These are phyloP conservation scores for Lampris megalopsis DNA, from an alignment of 2,113 vertebrate genomes.

Conservation along the genomic window DNA sequence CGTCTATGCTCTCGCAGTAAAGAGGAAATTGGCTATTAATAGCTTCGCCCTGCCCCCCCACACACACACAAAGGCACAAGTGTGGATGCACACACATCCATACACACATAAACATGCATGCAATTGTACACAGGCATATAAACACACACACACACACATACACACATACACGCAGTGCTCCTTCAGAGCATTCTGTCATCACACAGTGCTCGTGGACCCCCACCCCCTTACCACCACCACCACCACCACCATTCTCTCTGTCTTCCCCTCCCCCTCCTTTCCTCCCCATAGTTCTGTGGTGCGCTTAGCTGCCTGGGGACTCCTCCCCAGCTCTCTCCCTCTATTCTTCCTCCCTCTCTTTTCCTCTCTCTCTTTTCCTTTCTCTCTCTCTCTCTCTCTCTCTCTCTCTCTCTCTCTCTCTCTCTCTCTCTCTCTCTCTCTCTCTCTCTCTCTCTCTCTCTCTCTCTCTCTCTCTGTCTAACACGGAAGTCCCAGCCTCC, in stretches of 20 bases:
- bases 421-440: conserved; percentile 9
- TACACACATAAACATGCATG: not conserved
- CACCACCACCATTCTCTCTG: not conserved
- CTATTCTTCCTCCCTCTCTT: not conserved
- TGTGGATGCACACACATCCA: not conserved
- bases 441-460: not conserved
- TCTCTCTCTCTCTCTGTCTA: conserved; percentile 11
- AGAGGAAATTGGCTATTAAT: conserved; percentile 73
- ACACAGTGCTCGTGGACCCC: conserved; percentile 16
- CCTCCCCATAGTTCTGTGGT: conserved; percentile 19
- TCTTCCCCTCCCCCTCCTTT: conserved; percentile 17
- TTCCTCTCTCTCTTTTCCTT: no score
- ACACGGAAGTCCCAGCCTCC: no score
- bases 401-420: no score
- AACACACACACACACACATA: not conserved
- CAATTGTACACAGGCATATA: not conserved
- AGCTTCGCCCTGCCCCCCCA: conserved; percentile 39
- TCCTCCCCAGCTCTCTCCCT: not conserved
- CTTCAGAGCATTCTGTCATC: conserved; percentile 50
- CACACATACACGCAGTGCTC: conserved; percentile 22
- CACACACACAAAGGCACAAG: conserved; percentile 15
- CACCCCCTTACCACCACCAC: conserved; percentile 9
- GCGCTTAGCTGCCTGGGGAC: conserved; percentile 28
- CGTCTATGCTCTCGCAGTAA: conserved; percentile 50
- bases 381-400: no score